A percentile compares a stretch with the other conserved stretches of the same genome.
These are phyloP conservation scores for Apteryx owenii DNA, from an alignment of 2,113 vertebrate genomes.

Conservation along the genomic window DNA sequence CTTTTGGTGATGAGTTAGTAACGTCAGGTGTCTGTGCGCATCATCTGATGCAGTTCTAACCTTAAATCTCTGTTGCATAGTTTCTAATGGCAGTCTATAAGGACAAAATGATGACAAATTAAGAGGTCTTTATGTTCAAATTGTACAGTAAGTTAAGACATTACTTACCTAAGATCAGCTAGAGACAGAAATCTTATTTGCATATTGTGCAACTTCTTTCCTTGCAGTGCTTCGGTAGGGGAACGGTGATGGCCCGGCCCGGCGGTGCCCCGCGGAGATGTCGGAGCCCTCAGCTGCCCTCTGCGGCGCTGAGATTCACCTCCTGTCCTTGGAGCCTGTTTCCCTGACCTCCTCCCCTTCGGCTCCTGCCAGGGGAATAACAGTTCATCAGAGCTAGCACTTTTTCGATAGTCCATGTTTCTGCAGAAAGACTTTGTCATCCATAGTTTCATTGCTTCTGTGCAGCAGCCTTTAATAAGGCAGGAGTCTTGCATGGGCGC, in stretches of 20 bases:
- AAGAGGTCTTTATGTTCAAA: not conserved
- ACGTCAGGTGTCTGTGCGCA: not conserved
- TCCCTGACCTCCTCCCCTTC: not conserved
- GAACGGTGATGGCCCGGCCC: not conserved
- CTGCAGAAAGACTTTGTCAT: not conserved
- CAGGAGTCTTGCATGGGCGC: not conserved
- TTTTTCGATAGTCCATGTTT: not conserved
- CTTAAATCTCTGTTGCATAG: fast-evolving
- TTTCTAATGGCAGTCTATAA: not conserved
- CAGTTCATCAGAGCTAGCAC: not conserved
- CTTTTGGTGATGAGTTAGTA: not conserved
- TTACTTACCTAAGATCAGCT: not conserved
- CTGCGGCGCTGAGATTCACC: not conserved
- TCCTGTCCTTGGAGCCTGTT: not conserved
- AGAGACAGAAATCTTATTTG: not conserved
- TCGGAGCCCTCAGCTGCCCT: no score
- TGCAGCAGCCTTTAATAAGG: not conserved
- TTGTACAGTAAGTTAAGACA: not conserved
- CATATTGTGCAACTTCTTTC: fast-evolving
- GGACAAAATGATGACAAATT: not conserved
- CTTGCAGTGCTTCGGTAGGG: not conserved
- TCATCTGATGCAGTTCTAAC: not conserved
- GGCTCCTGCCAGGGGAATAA: not conserved
- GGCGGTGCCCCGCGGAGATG: no score
- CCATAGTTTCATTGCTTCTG: not conserved